Base-by-base conservation (phyloP, 2,113 vertebrate species). In the Malurus melanocephalus region DNA sequence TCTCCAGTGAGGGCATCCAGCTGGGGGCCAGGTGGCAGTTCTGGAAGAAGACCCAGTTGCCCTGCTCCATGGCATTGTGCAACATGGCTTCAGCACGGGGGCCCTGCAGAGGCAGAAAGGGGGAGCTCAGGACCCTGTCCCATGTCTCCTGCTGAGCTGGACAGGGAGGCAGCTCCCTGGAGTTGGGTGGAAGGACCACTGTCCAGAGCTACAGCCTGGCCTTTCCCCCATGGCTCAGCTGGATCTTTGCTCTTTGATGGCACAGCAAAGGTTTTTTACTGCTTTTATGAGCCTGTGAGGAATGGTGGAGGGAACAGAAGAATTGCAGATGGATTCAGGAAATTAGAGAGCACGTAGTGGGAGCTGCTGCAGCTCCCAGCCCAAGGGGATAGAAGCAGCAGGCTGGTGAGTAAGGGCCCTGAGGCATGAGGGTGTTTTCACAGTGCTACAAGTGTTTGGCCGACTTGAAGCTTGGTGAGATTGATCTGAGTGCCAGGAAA, bases 31-130 rank as follows among this genome's bases (percentile, higher is more conserved):
- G 95, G 96, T 99, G 98, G 95, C 99, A 99, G 96, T 99, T 99
- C 97, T 99, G 99, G 92, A 99, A 98, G 97, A 99, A 99, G 72
- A 99, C 97, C 98, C 99, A 99, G 27, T 98, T 98, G 80, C 99
- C 99, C 74, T 93, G 97, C 55, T 99, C 97, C 97, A 99, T 98
- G 72, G 98, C 98, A 76, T 66, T 95, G 22, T 85, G 95, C 98
- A 99, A 97, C 98, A 99, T 96, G 71, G 95, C 95, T 96, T 99
- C 98, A 45, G 98, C 98, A 61, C 94, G 95, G 48, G 98, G 98
- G 11, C 98, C 98, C 98, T 99, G 87, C 46, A 60, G 69, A 80
- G 79, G 53, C 35, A 90, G 10, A 32, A 4, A 1, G 42, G 61
- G 65, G 66, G 13, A 51, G 76, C 52, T 91, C 56, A 51, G 55